Evolutionary conservation across 2,888 invertebrate genomes (phyloP).

Genomic region (Pyrocoelia pectoralis): DNA sequence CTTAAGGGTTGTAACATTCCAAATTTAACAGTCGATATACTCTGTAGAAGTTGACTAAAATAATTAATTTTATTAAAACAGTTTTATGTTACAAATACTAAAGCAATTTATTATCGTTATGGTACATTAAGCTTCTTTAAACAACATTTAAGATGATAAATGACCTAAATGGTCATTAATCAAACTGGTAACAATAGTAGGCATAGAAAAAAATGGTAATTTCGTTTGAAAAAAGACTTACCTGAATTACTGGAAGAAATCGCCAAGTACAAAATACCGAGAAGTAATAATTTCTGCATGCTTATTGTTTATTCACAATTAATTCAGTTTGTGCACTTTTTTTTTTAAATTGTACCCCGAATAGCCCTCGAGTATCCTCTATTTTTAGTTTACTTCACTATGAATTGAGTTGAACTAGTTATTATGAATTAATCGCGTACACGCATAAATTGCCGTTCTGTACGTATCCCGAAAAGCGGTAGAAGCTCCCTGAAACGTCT

Average conservation of each 20-base stretch:
- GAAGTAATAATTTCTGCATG: constrained; percentile 12
- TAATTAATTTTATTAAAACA: background rate
- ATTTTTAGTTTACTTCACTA: too few relatives aligned
- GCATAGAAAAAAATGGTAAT: background rate
- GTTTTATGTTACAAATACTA: background rate
- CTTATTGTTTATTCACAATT: background rate
- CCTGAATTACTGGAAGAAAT: constrained; percentile 14
- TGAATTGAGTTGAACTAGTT: too few relatives aligned
- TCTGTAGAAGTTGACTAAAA: background rate
- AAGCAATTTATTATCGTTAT: background rate
- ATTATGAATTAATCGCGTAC: too few relatives aligned
- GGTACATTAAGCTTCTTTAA: constrained; percentile 11
- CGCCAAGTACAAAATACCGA: constrained; percentile 12
- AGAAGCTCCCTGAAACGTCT: constrained; percentile 15
- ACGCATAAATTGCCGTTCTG: background rate
- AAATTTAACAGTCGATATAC: background rate
- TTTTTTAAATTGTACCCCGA: background rate
- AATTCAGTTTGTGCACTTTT: background rate
- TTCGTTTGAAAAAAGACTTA: constrained; percentile 14
- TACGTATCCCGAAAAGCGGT: background rate
- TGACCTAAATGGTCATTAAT: background rate
- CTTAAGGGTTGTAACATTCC: background rate
- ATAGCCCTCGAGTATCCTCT: too few relatives aligned
- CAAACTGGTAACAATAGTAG: background rate
- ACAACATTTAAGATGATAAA: background rate